These are phyloP conservation scores for Tangara arthus DNA, from an alignment of 2,797 vertebrate genomes.

Conservation along the genomic window DNA sequence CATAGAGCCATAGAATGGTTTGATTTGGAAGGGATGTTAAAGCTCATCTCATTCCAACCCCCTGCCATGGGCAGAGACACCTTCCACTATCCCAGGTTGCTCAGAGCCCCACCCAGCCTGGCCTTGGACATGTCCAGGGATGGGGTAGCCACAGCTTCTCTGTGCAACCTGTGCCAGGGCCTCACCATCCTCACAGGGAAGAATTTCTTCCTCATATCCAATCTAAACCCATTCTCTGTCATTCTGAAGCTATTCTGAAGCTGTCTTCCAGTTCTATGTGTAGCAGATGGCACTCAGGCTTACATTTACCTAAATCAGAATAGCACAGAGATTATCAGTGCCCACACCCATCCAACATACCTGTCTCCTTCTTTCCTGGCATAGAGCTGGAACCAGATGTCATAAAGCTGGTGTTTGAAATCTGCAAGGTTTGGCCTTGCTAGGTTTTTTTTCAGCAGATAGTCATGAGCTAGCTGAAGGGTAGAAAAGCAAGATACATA, in stretches of 20 bases:
- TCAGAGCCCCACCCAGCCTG: not conserved
- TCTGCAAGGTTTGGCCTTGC: slow-evolving; percentile 66
- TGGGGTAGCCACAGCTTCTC: not conserved
- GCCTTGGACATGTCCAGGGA: not conserved
- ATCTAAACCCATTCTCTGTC: not conserved
- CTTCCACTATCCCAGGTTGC: not conserved
- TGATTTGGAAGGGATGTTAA: not conserved
- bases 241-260: not conserved
- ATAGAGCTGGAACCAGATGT: slow-evolving; percentile 89
- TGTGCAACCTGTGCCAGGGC: not conserved
- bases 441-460: slow-evolving; percentile 79
- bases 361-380: slow-evolving; percentile 76
- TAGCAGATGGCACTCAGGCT: not conserved
- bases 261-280: not conserved
- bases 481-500: not conserved
- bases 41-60: not conserved
- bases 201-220: not conserved
- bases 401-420: slow-evolving; percentile 82
- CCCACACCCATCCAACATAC: slow-evolving; percentile 64
- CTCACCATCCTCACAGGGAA: not conserved
- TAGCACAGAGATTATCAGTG: not conserved
- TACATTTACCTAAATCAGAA: not conserved
- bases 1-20: not conserved
- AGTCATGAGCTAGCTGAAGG: slow-evolving; percentile 80
- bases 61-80: not conserved